phyloP scores from a whole-genome alignment of 1,140 invertebrate genomes.

The Brachionus calyciflorus region DNA sequence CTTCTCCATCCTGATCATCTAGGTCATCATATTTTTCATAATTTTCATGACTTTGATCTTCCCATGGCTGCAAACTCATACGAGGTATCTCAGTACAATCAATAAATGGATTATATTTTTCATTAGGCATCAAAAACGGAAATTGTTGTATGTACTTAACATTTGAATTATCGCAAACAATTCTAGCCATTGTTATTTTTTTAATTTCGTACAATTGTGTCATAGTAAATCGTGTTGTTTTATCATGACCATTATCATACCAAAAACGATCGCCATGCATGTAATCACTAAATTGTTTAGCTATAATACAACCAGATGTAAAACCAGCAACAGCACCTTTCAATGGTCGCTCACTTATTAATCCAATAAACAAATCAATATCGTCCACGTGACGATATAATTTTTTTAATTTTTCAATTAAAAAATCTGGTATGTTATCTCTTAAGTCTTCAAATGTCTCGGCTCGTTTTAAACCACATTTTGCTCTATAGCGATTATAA shows the following conservation, averaged over 20 bases:
- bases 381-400: conserved; percentile 47
- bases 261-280: conserved; percentile 89
- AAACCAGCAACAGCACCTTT: conserved; percentile 83
- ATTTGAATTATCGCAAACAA: conserved; percentile 30
- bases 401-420: background rate
- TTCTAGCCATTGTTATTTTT: conserved; percentile 12
- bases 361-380: conserved; percentile 55
- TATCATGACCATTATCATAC: conserved; percentile 69
- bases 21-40: no score
- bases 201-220: background rate
- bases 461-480: conserved; percentile 68
- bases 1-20: background rate
- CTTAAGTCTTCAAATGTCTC: conserved; percentile 59
- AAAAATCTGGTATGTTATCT: conserved; percentile 58
- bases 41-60: background rate
- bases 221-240: background rate
- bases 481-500: conserved; percentile 79
- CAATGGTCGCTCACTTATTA: conserved; percentile 79
- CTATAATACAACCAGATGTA: conserved; percentile 88
- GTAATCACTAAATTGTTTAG: conserved; percentile 83
- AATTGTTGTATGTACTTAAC: background rate
- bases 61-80: conserved; percentile 8
- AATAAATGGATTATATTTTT: background rate
- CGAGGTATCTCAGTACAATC: background rate
- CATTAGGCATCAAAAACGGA: conserved; percentile 27